Percentiles rank a stretch among this genome's conserved stretches.
These are phyloP conservation scores for Liasis olivaceus DNA, from an alignment of 2,797 vertebrate genomes.

Conservation along the genomic window DNA sequence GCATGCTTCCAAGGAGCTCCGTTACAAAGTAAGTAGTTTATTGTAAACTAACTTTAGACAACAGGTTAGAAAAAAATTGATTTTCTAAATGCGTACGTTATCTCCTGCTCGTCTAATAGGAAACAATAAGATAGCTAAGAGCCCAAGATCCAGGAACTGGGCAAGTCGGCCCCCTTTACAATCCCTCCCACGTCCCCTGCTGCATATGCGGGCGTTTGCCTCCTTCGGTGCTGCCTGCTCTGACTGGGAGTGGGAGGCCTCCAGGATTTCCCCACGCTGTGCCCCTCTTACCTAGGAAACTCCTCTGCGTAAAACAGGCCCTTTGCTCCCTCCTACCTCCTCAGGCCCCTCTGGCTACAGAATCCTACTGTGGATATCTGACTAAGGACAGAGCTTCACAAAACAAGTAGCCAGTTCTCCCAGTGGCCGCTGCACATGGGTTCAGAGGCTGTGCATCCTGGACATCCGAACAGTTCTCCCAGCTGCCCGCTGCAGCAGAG, in stretches of 20 bases:
- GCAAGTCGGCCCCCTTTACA: too few species aligned
- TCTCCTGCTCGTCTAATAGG: too few species aligned
- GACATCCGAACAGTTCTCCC: not conserved
- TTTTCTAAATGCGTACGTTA: too few species aligned
- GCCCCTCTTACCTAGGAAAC: not conserved
- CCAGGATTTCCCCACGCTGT: not conserved
- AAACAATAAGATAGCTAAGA: too few species aligned
- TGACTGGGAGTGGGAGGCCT: not conserved
- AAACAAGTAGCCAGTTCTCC: not conserved
- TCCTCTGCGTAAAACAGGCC: not conserved
- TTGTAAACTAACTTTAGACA: too few species aligned
- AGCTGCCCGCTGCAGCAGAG: not conserved
- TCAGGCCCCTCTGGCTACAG: too few species aligned
- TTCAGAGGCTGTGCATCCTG: fast-evolving
- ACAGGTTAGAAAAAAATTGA: too few species aligned
- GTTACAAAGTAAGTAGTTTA: too few species aligned
- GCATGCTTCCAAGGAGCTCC: too few species aligned
- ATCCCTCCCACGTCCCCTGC: too few species aligned
- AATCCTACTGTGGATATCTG: not conserved
- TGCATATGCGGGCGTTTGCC: not conserved
- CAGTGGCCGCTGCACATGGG: too few species aligned
- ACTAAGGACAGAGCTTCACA: not conserved
- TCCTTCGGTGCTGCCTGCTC: not conserved
- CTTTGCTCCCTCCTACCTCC: not conserved
- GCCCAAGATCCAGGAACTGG: too few species aligned